Percentiles rank a stretch among this genome's conserved stretches.
phyloP scores from a whole-genome alignment of 2,888 invertebrate genomes.

The Cheilosia pagana region DNA sequence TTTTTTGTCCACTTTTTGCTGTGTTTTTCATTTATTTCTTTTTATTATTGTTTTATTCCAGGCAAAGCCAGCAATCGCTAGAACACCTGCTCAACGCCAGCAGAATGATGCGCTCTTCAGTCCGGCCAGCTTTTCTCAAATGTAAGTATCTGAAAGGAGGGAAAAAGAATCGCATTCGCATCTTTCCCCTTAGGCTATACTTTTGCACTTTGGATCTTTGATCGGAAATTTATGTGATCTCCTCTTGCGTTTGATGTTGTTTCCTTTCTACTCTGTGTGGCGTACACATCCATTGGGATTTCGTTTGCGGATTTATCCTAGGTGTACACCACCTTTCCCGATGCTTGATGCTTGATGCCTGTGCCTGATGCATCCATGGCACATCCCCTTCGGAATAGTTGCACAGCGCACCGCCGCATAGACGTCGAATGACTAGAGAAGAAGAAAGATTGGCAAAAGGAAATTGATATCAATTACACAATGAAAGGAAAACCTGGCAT shows the following conservation, averaged over 20 bases:
- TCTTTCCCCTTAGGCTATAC: slow-evolving; percentile 46
- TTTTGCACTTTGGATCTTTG: slow-evolving; percentile 74
- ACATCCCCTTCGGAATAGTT: slow-evolving; percentile 41
- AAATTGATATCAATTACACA: slow-evolving; percentile 75
- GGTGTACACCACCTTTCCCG: slow-evolving; percentile 47
- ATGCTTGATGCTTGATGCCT: slow-evolving; percentile 21
- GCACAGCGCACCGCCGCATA: not conserved
- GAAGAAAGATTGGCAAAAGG: slow-evolving; percentile 70
- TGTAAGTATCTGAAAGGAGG: slow-evolving; percentile 78
- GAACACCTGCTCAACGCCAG: slow-evolving; percentile 79
- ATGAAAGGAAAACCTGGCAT: slow-evolving; percentile 73
- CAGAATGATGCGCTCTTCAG: slow-evolving; percentile 80
- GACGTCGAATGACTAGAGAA: slow-evolving; percentile 49
- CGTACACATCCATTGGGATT: slow-evolving; percentile 61
- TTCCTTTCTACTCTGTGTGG: slow-evolving; percentile 66
- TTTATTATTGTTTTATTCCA: slow-evolving; percentile 76
- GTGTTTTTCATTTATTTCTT: slow-evolving; percentile 45
- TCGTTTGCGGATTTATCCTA: slow-evolving; percentile 65
- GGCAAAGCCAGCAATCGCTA: slow-evolving; percentile 78
- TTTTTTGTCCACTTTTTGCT: slow-evolving; percentile 49
- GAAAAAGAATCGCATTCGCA: slow-evolving; percentile 31
- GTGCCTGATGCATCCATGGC: slow-evolving; percentile 31
- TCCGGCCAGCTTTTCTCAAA: slow-evolving; percentile 82
- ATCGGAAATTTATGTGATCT: slow-evolving; percentile 75
- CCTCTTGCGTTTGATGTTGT: slow-evolving; percentile 69